These are phyloP conservation scores for Apocrypta bakeri DNA, from an alignment of 1,140 invertebrate genomes.

Conservation along the genomic window DNA sequence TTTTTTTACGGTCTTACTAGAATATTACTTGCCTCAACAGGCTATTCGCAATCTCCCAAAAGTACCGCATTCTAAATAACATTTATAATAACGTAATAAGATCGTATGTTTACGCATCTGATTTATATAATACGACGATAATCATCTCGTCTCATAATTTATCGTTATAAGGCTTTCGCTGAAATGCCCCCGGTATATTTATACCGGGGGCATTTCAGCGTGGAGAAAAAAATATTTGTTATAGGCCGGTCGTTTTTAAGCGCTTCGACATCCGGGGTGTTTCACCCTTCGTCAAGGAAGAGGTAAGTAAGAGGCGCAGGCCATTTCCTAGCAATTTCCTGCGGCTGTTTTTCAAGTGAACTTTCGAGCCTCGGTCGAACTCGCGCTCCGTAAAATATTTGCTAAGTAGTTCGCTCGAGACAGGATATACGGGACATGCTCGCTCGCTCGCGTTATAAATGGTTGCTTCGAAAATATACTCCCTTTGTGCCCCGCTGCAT, in stretches of 20 bases:
- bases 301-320: conserved; percentile 36
- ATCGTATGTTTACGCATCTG: too few relatives aligned
- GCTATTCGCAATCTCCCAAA: too few relatives aligned
- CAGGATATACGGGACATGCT: conserved; percentile 50
- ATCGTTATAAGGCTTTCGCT: neutral
- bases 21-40: neutral
- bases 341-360: conserved; percentile 68
- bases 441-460: conserved; percentile 62
- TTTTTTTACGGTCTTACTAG: conserved; percentile 58
- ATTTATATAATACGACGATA: too few relatives aligned
- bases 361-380: conserved; percentile 59
- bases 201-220: too few relatives aligned
- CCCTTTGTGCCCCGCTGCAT: conserved; percentile 62
- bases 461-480: conserved; percentile 59
- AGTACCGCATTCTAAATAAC: too few relatives aligned
- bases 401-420: conserved; percentile 63
- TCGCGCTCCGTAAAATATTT: conserved; percentile 63
- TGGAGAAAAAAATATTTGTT: conserved; percentile 9
- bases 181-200: neutral
- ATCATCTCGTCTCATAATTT: neutral
- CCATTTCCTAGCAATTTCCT: conserved; percentile 71
- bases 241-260: conserved; percentile 14
- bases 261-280: neutral
- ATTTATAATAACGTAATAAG: too few relatives aligned
- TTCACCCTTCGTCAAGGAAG: neutral